A percentile compares a stretch with the other conserved stretches of the same genome.
Conservation (phyloP, 2,113 vertebrate genomes). For the Lasiurus cinereus region DNA sequence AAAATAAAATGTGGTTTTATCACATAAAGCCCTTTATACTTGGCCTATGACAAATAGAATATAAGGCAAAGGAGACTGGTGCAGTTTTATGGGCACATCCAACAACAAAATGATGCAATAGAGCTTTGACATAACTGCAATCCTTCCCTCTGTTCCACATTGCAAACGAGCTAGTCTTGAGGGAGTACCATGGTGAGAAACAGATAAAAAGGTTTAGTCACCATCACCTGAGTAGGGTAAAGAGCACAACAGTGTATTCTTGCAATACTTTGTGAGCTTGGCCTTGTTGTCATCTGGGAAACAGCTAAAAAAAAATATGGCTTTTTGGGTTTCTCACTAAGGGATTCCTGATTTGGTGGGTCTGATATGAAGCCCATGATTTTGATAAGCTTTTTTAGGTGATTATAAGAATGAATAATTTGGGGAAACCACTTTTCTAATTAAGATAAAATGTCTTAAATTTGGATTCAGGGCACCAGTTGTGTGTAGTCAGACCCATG, state of each 20-base stretch:
- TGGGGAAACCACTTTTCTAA: constrained; percentile 29
- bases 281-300: not conserved
- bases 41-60: constrained; percentile 42
- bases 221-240: constrained; percentile 73
- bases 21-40: constrained; percentile 54
- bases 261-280: not conserved
- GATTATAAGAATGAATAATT: not conserved
- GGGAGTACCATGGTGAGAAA: constrained; percentile 72
- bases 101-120: constrained; percentile 70
- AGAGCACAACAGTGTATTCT: not conserved
- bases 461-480: not conserved
- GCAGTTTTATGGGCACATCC: constrained; percentile 13
- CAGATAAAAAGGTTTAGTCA: constrained; percentile 69
- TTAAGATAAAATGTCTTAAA: constrained; percentile 2
- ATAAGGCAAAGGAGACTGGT: constrained; percentile 75
- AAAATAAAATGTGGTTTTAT: not conserved
- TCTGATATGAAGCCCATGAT: not conserved
- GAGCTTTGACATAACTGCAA: constrained; percentile 73
- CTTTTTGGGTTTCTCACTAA: not conserved
- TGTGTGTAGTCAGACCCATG: not conserved
- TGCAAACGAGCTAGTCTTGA: constrained; percentile 58
- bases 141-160: constrained; percentile 74
- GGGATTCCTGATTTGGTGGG: not conserved
- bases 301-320: not conserved
- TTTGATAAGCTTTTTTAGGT: constrained; percentile 21